Conservation (phyloP, 2,888 invertebrate genomes). For the Vanessa cardui region DNA sequence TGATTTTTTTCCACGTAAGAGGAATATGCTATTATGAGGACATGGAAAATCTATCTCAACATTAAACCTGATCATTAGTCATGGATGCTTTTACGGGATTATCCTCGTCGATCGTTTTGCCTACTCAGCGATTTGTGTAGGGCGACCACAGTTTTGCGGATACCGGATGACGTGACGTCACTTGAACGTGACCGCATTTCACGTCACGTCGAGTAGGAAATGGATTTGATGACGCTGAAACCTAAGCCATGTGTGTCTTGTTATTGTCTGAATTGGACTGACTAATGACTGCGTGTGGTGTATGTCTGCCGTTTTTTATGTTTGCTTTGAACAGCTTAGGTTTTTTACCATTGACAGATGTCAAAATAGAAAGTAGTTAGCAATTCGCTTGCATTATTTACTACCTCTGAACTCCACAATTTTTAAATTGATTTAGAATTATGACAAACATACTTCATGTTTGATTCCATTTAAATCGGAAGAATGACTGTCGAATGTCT, state of each 20-base stretch:
- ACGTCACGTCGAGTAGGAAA: slow-evolving; percentile 11
- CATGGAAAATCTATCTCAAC: slow-evolving; percentile 44
- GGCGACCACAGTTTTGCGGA: slow-evolving; percentile 37
- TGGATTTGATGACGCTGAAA: slow-evolving; percentile 16
- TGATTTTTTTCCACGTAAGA: not conserved
- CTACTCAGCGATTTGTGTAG: slow-evolving; percentile 47
- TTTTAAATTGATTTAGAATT: too few species aligned
- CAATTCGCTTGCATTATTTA: too few species aligned
- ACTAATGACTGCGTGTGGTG: slow-evolving; percentile 6
- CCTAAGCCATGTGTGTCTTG: slow-evolving; percentile 14
- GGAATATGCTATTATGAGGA: not conserved
- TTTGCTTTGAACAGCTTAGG: too few species aligned
- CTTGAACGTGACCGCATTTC: slow-evolving; percentile 15
- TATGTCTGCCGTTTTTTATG: not conserved
- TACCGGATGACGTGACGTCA: slow-evolving; percentile 14
- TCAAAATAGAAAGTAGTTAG: too few species aligned
- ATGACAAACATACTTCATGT: too few species aligned
- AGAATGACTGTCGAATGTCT: too few species aligned
- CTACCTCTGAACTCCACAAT: too few species aligned
- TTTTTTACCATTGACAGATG: too few species aligned
- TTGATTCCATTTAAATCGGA: too few species aligned
- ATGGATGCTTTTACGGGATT: slow-evolving; percentile 56
- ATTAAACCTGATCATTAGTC: slow-evolving; percentile 63
- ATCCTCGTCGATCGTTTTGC: slow-evolving; percentile 47
- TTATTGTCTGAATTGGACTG: slow-evolving; percentile 9